These are phyloP conservation scores for Oophaga pumilio DNA, from an alignment of 2,113 vertebrate genomes.

Conservation along the genomic window DNA sequence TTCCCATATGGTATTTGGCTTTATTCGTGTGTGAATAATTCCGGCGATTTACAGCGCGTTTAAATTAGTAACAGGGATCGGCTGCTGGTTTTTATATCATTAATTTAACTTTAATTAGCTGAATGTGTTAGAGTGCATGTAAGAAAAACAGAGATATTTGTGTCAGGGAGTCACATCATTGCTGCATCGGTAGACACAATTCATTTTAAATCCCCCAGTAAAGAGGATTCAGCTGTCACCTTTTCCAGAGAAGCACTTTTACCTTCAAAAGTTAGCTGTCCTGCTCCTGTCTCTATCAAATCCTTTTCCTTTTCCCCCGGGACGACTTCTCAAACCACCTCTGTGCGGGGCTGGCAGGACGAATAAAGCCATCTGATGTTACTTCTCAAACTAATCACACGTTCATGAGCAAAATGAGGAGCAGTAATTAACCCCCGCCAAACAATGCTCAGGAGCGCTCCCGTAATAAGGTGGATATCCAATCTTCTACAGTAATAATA, in stretches of 20 bases:
- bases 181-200: slow-evolving; percentile 82
- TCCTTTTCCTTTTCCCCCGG: slow-evolving; percentile 75
- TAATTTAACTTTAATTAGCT: slow-evolving; percentile 87
- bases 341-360: slow-evolving; percentile 78
- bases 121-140: slow-evolving; percentile 82
- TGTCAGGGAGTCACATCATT: slow-evolving; percentile 82
- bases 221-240: slow-evolving; percentile 85
- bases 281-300: slow-evolving; percentile 78
- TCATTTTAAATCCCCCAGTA: slow-evolving; percentile 86
- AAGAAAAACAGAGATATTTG: slow-evolving; percentile 82
- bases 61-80: slow-evolving; percentile 76
- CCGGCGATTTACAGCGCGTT: slow-evolving; percentile 75
- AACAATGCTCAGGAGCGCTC: background rate
- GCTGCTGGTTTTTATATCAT: slow-evolving; percentile 75
- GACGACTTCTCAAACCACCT: slow-evolving; percentile 79
- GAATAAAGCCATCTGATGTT: slow-evolving; percentile 80
- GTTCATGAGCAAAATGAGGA: slow-evolving; percentile 64
- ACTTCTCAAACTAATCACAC: slow-evolving; percentile 75
- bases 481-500: background rate
- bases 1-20: slow-evolving; percentile 70
- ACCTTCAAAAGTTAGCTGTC: slow-evolving; percentile 89
- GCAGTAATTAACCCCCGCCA: slow-evolving; percentile 44
- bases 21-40: slow-evolving; percentile 81
- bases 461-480: background rate
- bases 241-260: slow-evolving; percentile 82